Evolutionary conservation across 2,888 invertebrate genomes (phyloP), one percentile per base, ranked within the genome.

Genomic region (Nasonia oneida): DNA sequence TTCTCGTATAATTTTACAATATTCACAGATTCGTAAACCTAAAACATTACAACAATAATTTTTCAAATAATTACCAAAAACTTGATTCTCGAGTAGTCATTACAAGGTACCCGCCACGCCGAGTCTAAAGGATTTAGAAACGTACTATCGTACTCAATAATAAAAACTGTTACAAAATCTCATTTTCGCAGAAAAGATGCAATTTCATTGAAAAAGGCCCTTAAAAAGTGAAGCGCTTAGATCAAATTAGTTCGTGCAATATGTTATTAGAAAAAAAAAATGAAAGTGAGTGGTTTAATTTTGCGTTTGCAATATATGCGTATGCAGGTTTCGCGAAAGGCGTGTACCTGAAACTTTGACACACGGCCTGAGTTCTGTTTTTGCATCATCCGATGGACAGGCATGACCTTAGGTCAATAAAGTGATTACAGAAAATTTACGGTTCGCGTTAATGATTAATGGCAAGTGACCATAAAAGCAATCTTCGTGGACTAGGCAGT

Each of bases 21-120:
- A 87, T 85, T 87, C 87, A 87, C 85, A 87, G 83, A 77, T 78
- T 79, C 70, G 53, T 81, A 67, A 47, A 80, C n/a, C 67, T 80
- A 86, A 81, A 67, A 83, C 39, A 50, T 5, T 73, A 61, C 57
- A 37, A 74, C 47, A 47, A 47, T 47, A 47, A 47, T 47, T 61
- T 80, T 82, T 84, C 12, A 74, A 80, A 86, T 47, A 29, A 84
- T 79, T 70, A 79, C n/a, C 74, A 3, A 83, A 85, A 64, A 74
- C 39, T 23, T 73, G 42, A 15, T 73, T 76, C 18, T 42, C 42
- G 29, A 73, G 74, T 74, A 78, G 29, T 73, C 39, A 33, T 64
- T 75, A 75, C 53, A 64, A 83, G 53, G n/a, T 71, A 47, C 50
- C 37, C 29, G 71, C 74, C 42, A 64, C 70, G 6, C 39, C 76